phyloP scores from a whole-genome alignment of 2,797 vertebrate species.

The Gadopsis marmoratus region DNA sequence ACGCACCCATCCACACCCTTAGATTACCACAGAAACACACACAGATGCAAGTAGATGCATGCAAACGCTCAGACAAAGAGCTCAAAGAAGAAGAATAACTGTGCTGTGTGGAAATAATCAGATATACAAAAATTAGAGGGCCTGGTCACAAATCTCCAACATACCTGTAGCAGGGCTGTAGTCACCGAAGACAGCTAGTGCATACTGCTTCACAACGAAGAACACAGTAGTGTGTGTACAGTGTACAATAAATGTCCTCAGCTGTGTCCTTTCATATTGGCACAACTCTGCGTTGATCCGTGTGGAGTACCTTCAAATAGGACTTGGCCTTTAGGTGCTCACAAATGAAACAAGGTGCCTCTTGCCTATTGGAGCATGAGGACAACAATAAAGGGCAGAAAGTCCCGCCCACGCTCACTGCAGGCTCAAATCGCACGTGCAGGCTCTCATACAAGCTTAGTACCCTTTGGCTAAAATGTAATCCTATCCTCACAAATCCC shows the following conservation, averaged over 20 bases:
- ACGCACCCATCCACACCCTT: slow-evolving; percentile 57
- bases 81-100: slow-evolving; percentile 23
- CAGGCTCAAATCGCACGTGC: slow-evolving; percentile 31
- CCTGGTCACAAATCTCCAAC: slow-evolving; percentile 38
- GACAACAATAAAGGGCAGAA: slow-evolving; percentile 27
- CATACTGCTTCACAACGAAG: slow-evolving; percentile 12
- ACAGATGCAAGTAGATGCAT: slow-evolving; percentile 53
- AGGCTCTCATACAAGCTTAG: slow-evolving; percentile 9
- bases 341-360: slow-evolving; percentile 64
- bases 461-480: slow-evolving; percentile 16
- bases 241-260: slow-evolving; percentile 33
- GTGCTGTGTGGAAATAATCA: slow-evolving; percentile 1
- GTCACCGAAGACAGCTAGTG: slow-evolving; percentile 36
- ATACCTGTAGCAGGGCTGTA: slow-evolving; percentile 64
- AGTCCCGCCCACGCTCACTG: slow-evolving; percentile 50
- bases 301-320: slow-evolving; percentile 42
- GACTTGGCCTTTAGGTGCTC: slow-evolving; percentile 54
- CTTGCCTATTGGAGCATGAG: slow-evolving; percentile 41
- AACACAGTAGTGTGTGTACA: background rate
- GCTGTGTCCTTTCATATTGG: slow-evolving; percentile 50
- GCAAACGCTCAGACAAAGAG: slow-evolving; percentile 48
- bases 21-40: slow-evolving; percentile 29
- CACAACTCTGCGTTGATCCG: slow-evolving; percentile 23
- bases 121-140: slow-evolving; percentile 41
- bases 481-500: background rate